Percentiles rank a stretch among this genome's conserved stretches.
phyloP scores from a whole-genome alignment of 2,113 vertebrate species.

The Perca schrenkii region DNA sequence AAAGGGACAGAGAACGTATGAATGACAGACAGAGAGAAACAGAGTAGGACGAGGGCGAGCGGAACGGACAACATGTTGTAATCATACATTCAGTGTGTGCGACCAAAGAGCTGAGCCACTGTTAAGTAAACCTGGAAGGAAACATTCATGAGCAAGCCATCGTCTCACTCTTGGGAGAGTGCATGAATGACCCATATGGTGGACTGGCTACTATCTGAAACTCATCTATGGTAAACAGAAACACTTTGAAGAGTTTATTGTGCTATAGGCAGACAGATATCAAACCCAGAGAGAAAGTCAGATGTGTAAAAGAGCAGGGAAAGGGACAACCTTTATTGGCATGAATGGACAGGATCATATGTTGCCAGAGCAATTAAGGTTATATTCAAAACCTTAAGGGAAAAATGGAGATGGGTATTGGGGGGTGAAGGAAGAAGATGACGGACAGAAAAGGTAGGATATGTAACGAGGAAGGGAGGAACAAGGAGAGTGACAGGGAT shows the following conservation, averaged over 20 bases:
- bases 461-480: slow-evolving; percentile 22
- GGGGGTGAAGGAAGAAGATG: slow-evolving; percentile 38
- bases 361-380: slow-evolving; percentile 26
- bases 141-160: slow-evolving; percentile 71
- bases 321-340: slow-evolving; percentile 31
- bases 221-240: slow-evolving; percentile 45
- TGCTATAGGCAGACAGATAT: slow-evolving; percentile 2
- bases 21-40: slow-evolving; percentile 7
- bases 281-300: slow-evolving; percentile 23
- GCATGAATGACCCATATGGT: slow-evolving; percentile 65
- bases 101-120: slow-evolving; percentile 65
- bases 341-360: slow-evolving; percentile 39
- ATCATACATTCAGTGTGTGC: slow-evolving; percentile 51
- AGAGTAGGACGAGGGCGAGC: neutral
- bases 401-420: slow-evolving; percentile 17
- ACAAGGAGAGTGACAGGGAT: slow-evolving; percentile 56
- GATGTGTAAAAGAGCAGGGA: slow-evolving; percentile 17
- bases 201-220: slow-evolving; percentile 47
- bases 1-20: slow-evolving; percentile 22
- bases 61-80: slow-evolving; percentile 47
- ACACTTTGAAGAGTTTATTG: slow-evolving; percentile 30
- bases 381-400: slow-evolving; percentile 44
- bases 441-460: slow-evolving; percentile 27
- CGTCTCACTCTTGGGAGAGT: slow-evolving; percentile 40
- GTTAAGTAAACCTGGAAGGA: slow-evolving; percentile 72